A percentile compares a stretch with the other conserved stretches of the same genome.
These are phyloP conservation scores for Macrobrachium rosenbergii DNA, from an alignment of 1,140 invertebrate species.

Conservation along the genomic window DNA sequence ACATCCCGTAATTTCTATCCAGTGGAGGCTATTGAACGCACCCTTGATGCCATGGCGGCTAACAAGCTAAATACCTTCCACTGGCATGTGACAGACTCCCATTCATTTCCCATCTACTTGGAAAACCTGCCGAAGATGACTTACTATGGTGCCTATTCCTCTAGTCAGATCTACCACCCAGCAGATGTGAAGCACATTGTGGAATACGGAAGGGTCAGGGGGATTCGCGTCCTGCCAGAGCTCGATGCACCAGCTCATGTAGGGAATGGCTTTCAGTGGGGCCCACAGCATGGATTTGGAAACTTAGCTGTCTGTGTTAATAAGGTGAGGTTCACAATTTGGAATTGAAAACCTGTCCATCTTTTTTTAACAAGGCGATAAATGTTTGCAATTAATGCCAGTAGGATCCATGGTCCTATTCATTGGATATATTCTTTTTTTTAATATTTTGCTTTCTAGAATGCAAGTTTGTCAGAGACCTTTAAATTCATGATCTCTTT, in stretches of 20 bases:
- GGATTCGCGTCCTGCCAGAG: slow-evolving; percentile 86
- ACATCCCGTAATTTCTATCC: slow-evolving; percentile 73
- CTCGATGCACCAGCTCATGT: slow-evolving; percentile 91
- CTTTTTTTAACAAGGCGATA: too few species aligned
- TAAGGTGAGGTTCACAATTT: slow-evolving; percentile 41
- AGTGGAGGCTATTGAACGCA: slow-evolving; percentile 79
- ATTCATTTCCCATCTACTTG: slow-evolving; percentile 85
- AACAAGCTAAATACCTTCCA: slow-evolving; percentile 89
- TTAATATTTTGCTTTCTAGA: too few species aligned
- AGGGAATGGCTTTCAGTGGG: slow-evolving; percentile 88
- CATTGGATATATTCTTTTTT: too few species aligned
- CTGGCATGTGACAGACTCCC: slow-evolving; percentile 90
- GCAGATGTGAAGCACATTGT: slow-evolving; percentile 80
- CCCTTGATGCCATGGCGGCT: slow-evolving; percentile 84
- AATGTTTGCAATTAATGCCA: too few species aligned
- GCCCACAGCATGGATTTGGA: slow-evolving; percentile 74
- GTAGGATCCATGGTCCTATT: too few species aligned
- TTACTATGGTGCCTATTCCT: slow-evolving; percentile 80
- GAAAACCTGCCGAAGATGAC: slow-evolving; percentile 78
- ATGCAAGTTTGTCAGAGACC: too few species aligned
- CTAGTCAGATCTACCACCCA: slow-evolving; percentile 75
- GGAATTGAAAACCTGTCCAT: slow-evolving; percentile 1
- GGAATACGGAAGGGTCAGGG: slow-evolving; percentile 79
- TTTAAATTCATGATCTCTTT: too few species aligned
- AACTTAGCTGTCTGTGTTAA: slow-evolving; percentile 74